phyloP scores from a whole-genome alignment of 2,113 vertebrate genomes.

The Hydrolagus affinis region DNA sequence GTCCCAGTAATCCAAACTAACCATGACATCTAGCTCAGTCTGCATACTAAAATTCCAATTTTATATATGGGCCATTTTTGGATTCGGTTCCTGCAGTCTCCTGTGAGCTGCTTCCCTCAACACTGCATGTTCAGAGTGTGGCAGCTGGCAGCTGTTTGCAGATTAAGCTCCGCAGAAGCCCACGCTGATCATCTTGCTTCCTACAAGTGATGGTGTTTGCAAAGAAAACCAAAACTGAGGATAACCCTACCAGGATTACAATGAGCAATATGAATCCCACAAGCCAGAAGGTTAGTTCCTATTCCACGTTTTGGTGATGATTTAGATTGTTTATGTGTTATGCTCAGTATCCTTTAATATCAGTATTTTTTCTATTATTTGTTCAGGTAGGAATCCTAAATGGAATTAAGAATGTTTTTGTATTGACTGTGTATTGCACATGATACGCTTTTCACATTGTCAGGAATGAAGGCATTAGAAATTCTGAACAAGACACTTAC shows the following conservation, averaged over 20 bases:
- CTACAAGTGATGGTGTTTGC: no score
- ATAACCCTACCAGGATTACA: no score
- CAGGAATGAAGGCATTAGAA: neutral
- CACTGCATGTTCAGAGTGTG: constrained; percentile 1
- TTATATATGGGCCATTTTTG: no score
- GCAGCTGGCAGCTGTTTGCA: constrained; percentile 1
- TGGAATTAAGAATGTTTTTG: neutral
- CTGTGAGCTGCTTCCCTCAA: no score
- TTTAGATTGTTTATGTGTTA: no score
- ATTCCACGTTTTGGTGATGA: neutral
- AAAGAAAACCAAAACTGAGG: no score
- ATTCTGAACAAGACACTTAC: neutral
- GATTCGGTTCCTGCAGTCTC: no score
- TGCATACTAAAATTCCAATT: no score
- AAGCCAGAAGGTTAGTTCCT: neutral
- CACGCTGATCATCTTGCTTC: neutral
- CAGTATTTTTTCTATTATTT: neutral
- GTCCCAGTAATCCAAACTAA: no score
- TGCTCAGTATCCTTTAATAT: neutral
- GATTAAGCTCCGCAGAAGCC: neutral
- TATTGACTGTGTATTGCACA: neutral
- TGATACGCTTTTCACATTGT: neutral
- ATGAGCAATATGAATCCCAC: neutral
- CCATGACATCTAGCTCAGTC: no score
- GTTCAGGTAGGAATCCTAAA: neutral